These are phyloP conservation scores for Melanotaenia parkinsoni DNA, from an alignment of 2,797 vertebrate genomes.

Conservation along the genomic window DNA sequence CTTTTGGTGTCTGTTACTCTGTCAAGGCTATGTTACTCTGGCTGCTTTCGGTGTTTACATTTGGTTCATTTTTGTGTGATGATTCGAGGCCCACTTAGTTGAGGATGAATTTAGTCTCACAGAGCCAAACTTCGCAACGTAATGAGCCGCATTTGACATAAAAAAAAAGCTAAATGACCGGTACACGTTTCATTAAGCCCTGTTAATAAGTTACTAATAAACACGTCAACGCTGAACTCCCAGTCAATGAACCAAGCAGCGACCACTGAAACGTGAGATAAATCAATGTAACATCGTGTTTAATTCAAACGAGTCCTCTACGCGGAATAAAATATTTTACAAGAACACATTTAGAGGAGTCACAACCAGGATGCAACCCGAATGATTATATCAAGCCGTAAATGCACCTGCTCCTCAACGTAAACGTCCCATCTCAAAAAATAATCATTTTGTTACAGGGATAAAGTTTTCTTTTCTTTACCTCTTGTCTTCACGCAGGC, in stretches of 20 bases:
- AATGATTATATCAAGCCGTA: not conserved
- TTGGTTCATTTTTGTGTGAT: conserved; percentile 18
- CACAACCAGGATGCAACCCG: not conserved
- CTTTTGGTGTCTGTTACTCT: conserved; percentile 17
- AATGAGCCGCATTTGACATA: not conserved
- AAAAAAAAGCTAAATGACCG: not conserved
- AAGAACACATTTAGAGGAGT: not conserved
- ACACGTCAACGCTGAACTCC: conserved; percentile 58
- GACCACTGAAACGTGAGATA: conserved; percentile 9
- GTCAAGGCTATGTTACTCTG: conserved; percentile 32
- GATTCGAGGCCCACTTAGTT: conserved; percentile 3
- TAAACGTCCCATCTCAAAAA: not conserved
- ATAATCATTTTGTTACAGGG: not conserved
- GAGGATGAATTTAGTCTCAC: not conserved
- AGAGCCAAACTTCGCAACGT: not conserved
- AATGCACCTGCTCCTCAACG: conserved; percentile 52
- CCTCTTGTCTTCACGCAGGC: conserved; percentile 65
- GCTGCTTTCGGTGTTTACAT: conserved; percentile 5
- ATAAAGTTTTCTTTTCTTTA: conserved; percentile 43
- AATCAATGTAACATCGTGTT: conserved; percentile 6
- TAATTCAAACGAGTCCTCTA: not conserved
- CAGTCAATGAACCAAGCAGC: conserved; percentile 65
- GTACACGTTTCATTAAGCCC: not conserved
- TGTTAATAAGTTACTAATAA: conserved; percentile 76
- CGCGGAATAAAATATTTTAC: not conserved